phyloP scores from a whole-genome alignment of 2,113 vertebrate species.

The Vireo altiloquus region DNA sequence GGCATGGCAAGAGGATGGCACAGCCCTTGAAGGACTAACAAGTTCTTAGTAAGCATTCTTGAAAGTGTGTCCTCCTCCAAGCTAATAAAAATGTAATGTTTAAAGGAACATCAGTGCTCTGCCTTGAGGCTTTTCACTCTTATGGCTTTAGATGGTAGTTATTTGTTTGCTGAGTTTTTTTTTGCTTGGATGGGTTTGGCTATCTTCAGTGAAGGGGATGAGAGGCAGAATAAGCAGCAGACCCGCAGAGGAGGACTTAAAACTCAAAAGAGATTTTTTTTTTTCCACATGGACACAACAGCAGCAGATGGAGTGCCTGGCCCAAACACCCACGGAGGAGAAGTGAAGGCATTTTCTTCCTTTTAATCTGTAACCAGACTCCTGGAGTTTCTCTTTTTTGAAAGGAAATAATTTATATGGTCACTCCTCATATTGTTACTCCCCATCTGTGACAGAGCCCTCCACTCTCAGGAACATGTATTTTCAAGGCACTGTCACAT shows the following conservation, averaged over 20 bases:
- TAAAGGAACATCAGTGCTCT: background rate
- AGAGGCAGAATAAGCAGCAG: background rate
- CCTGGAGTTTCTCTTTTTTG: background rate
- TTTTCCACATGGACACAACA: background rate
- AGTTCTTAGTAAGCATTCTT: background rate
- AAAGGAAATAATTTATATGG: background rate
- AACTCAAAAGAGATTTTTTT: background rate
- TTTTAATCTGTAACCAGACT: fast-evolving
- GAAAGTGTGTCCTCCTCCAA: background rate
- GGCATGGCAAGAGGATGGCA: background rate
- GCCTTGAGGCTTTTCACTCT: background rate
- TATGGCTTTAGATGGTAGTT: background rate
- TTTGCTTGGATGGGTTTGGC: background rate
- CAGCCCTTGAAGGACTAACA: background rate
- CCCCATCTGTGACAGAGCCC: background rate
- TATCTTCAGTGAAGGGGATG: background rate
- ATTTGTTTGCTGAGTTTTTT: background rate
- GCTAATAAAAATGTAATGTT: background rate
- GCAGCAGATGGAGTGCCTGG: background rate
- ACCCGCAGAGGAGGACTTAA: background rate
- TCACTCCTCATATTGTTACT: background rate
- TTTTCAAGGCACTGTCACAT: background rate
- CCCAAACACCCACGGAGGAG: background rate
- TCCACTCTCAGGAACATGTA: background rate
- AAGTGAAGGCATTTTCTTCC: background rate